Percentiles rank a stretch among this genome's conserved stretches.
Conservation (phyloP, 1,140 invertebrate genomes). For the Heliothis virescens region DNA sequence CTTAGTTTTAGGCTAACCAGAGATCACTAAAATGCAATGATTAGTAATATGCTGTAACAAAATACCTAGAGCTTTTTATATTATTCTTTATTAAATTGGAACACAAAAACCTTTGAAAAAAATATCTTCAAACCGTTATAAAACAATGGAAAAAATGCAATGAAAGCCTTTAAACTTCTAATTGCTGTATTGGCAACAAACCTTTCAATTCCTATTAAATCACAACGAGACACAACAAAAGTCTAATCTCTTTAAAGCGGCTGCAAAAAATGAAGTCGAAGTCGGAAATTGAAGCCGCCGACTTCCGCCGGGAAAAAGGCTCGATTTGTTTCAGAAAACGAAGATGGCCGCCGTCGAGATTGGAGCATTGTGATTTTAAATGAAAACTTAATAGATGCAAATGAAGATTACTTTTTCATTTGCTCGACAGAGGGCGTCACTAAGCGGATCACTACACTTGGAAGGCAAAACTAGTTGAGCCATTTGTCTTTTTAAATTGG, state of each 20-base stretch:
- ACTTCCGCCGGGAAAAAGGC: constrained; percentile 50
- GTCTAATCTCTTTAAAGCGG: constrained; percentile 46
- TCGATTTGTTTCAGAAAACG: constrained; percentile 46
- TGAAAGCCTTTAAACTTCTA: background rate
- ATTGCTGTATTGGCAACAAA: constrained; percentile 16
- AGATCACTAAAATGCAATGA: too few relatives aligned
- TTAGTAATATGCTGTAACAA: too few relatives aligned
- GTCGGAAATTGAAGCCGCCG: constrained; percentile 69
- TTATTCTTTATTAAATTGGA: too few relatives aligned
- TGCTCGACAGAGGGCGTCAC: constrained; percentile 17
- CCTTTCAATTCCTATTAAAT: constrained; percentile 30
- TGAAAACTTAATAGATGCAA: constrained; percentile 61
- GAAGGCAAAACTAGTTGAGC: constrained; percentile 21
- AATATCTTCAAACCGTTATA: background rate
- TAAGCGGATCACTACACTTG: constrained; percentile 13
- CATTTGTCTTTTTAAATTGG: constrained; percentile 30
- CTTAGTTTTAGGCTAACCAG: too few relatives aligned
- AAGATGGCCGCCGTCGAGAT: constrained; percentile 31
- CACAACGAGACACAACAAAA: constrained; percentile 40
- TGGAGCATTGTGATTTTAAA: constrained; percentile 69
- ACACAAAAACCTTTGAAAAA: background rate
- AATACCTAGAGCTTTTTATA: too few relatives aligned
- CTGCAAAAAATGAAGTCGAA: constrained; percentile 58
- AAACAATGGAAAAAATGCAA: background rate
- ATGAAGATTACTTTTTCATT: constrained; percentile 43